Percentiles rank a stretch among this genome's conserved stretches.
Conservation (phyloP, 2,888 invertebrate genomes). For the Saturnia pavonia region DNA sequence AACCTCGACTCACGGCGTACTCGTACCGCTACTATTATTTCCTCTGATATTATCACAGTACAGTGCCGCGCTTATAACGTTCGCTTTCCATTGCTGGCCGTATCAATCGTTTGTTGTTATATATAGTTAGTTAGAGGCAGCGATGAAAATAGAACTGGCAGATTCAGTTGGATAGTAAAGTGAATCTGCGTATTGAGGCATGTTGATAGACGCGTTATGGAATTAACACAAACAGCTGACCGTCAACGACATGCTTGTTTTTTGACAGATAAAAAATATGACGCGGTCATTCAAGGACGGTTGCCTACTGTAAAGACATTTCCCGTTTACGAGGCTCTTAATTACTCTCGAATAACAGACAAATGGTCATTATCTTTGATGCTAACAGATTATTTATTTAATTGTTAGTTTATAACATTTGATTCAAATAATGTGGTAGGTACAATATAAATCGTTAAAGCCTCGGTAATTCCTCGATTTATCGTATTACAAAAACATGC, state of each 20-base stretch:
- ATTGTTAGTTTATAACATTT: slow-evolving; percentile 14
- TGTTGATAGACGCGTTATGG: slow-evolving; percentile 75
- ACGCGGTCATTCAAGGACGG: slow-evolving; percentile 79
- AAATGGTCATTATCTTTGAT: slow-evolving; percentile 28
- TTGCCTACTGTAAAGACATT: slow-evolving; percentile 65
- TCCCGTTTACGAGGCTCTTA: slow-evolving; percentile 65
- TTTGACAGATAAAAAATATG: slow-evolving; percentile 74
- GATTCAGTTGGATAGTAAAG: slow-evolving; percentile 32
- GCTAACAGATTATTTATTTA: slow-evolving; percentile 18
- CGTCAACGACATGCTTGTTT: slow-evolving; percentile 70
- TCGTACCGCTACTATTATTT: slow-evolving; percentile 63
- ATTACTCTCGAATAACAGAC: slow-evolving; percentile 36
- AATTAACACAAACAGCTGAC: slow-evolving; percentile 79
- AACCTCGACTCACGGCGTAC: slow-evolving; percentile 79
- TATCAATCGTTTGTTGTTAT: slow-evolving; percentile 1
- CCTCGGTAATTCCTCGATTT: slow-evolving; percentile 62
- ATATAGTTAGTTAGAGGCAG: slow-evolving; percentile 27
- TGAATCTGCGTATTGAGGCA: slow-evolving; percentile 44
- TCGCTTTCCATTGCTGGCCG: slow-evolving; percentile 55
- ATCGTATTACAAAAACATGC: slow-evolving; percentile 74
- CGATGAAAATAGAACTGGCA: slow-evolving; percentile 40
- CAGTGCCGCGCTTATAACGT: slow-evolving; percentile 26
- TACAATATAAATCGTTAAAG: slow-evolving; percentile 28
- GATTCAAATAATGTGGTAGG: slow-evolving; percentile 28
- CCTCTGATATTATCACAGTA: slow-evolving; percentile 47